Conservation (phyloP, 2,113 vertebrate species). For the Cephalopterus ornatus region DNA sequence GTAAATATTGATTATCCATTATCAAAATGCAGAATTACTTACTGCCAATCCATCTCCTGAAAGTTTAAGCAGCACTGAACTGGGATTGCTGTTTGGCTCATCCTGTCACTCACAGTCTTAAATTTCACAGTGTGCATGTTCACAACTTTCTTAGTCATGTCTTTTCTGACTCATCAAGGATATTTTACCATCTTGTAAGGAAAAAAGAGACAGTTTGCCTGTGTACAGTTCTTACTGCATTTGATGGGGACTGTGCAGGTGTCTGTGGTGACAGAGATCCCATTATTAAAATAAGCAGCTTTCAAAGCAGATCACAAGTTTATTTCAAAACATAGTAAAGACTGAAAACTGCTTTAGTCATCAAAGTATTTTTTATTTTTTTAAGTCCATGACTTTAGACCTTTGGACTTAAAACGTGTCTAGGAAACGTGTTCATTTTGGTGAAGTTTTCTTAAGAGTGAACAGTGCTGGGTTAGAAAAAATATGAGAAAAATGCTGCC, state of each 20-base stretch:
- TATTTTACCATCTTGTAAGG: background rate
- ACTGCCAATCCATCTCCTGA: background rate
- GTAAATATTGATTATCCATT: background rate
- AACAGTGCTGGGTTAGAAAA: background rate
- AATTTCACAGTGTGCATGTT: background rate
- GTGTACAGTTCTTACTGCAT: background rate
- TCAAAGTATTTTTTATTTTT: background rate
- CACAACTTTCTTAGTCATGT: background rate
- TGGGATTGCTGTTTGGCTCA: background rate
- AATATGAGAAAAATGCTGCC: background rate
- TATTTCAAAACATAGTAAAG: constrained; percentile 1
- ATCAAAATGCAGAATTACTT: background rate
- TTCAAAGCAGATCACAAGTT: constrained; percentile 15
- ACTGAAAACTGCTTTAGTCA: background rate
- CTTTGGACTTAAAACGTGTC: background rate
- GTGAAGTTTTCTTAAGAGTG: background rate
- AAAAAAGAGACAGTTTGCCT: background rate
- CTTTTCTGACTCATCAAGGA: background rate
- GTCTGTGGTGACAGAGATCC: constrained; percentile 36
- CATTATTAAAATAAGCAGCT: background rate
- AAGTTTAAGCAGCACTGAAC: background rate
- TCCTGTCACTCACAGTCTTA: background rate
- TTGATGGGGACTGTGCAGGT: background rate
- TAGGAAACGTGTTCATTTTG: background rate
- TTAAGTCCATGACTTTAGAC: background rate